These are phyloP conservation scores for Drosophila hawaiiensis DNA, from an alignment of 2,888 invertebrate genomes.

Conservation along the genomic window DNA sequence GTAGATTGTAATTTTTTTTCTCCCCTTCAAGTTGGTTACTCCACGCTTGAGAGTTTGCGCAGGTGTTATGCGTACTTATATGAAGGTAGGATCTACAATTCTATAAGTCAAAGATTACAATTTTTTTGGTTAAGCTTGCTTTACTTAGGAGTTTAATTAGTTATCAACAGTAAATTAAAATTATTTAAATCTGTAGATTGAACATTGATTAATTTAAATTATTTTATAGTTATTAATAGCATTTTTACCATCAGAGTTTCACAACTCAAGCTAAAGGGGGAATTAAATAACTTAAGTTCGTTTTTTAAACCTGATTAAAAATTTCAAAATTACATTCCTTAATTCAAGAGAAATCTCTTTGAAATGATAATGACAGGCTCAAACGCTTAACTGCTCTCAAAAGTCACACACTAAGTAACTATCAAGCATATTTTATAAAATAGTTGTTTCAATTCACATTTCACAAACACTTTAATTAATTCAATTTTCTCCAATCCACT, in stretches of 20 bases:
- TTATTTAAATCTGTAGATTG: neutral
- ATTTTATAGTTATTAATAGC: neutral
- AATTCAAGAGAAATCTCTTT: neutral
- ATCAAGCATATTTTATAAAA: neutral
- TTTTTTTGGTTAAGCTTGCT: neutral
- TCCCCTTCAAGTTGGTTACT: conserved; percentile 16
- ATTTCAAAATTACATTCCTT: neutral
- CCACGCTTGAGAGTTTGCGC: conserved; percentile 33
- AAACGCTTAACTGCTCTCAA: neutral
- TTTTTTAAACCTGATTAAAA: neutral
- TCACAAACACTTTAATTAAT: neutral
- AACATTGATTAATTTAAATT: neutral
- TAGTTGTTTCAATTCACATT: neutral
- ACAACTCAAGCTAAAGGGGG: neutral
- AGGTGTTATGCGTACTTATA: conserved; percentile 28
- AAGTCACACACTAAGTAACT: neutral
- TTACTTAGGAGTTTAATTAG: neutral
- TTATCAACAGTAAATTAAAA: neutral
- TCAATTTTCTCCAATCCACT: neutral
- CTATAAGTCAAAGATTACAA: conserved; percentile 17
- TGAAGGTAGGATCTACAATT: neutral
- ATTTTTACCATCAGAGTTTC: neutral
- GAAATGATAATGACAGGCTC: neutral
- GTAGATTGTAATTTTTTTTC: conserved; percentile 56
- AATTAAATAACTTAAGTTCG: neutral